Evolutionary conservation across 2,113 vertebrate species (phyloP).

Genomic region (Phalacrocorax carbo): DNA sequence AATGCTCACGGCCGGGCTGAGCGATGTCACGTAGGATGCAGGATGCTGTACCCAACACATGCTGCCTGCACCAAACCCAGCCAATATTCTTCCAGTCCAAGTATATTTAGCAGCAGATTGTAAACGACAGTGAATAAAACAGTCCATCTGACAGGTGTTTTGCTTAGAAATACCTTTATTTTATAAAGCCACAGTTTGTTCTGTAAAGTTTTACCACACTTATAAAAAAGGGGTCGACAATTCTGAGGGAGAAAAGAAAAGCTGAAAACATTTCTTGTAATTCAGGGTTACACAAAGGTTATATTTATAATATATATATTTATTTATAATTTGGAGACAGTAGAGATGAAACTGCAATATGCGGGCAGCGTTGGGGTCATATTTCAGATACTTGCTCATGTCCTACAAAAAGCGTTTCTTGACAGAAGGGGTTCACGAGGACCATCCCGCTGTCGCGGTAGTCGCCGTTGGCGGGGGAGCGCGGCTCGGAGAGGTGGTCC

Average conservation of each 20-base stretch:
- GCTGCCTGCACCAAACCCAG: not conserved
- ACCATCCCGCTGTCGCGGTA: conserved; percentile 93
- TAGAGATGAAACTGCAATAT: conserved; percentile 25
- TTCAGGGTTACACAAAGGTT: conserved; percentile 80
- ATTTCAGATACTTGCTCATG: conserved; percentile 90
- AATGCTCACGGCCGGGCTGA: not conserved
- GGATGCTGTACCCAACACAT: not conserved
- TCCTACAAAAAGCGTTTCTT: conserved; percentile 94
- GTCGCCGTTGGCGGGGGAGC: conserved; percentile 92
- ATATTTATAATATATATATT: conserved; percentile 81
- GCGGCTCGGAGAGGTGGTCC: conserved; percentile 89
- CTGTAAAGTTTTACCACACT: conserved; percentile 88
- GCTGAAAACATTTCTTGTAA: conserved; percentile 74
- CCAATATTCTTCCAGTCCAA: not conserved
- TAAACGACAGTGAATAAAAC: conserved; percentile 12
- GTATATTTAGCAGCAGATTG: not conserved
- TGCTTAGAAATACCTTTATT: conserved; percentile 89
- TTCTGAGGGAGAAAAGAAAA: conserved; percentile 74
- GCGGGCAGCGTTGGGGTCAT: conserved; percentile 61
- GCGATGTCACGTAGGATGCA: accelerated
- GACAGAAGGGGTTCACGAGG: conserved; percentile 98
- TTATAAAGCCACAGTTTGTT: conserved; percentile 89
- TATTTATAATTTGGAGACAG: conserved; percentile 73
- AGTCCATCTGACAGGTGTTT: conserved; percentile 43
- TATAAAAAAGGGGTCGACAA: conserved; percentile 88